Conservation (phyloP, 1,140 invertebrate species). For the Wasmannia auropunctata region DNA sequence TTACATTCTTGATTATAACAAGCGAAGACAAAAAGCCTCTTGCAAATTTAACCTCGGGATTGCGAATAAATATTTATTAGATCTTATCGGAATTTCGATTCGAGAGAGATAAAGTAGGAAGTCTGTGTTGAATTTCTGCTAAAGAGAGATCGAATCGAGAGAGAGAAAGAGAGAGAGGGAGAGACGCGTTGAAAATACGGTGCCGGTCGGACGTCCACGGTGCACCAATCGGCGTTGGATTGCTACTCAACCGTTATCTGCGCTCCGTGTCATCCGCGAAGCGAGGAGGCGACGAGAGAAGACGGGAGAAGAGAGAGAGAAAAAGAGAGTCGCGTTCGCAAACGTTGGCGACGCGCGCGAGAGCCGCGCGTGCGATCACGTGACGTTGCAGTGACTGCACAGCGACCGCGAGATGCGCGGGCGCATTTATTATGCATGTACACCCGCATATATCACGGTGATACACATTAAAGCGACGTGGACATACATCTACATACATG, state of each 20-base stretch:
- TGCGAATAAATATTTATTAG: not conserved
- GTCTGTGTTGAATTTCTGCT: conserved; percentile 5
- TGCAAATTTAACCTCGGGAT: not conserved
- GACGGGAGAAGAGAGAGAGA: not conserved
- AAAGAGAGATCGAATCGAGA: not conserved
- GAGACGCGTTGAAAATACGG: not conserved
- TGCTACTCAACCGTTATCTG: conserved; percentile 44
- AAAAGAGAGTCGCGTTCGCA: not conserved
- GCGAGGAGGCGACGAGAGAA: not conserved
- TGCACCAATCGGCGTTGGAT: conserved; percentile 6
- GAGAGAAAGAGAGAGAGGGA: too few species aligned
- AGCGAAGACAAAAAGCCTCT: not conserved
- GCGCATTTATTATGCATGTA: conserved; percentile 60
- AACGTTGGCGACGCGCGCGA: conserved; percentile 15
- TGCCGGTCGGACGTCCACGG: not conserved
- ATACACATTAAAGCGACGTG: conserved; percentile 53
- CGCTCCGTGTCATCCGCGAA: conserved; percentile 13
- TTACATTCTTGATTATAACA: not conserved
- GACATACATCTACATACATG: not conserved
- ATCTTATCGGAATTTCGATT: not conserved
- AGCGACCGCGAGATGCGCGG: conserved; percentile 47
- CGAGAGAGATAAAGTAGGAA: not conserved
- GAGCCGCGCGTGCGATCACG: conserved; percentile 39
- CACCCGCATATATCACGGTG: conserved; percentile 55
- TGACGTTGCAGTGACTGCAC: conserved; percentile 40